A percentile compares a stretch with the other conserved stretches of the same genome.
phyloP scores from a whole-genome alignment of 2,888 invertebrate genomes.

The Agonum fuliginosum region DNA sequence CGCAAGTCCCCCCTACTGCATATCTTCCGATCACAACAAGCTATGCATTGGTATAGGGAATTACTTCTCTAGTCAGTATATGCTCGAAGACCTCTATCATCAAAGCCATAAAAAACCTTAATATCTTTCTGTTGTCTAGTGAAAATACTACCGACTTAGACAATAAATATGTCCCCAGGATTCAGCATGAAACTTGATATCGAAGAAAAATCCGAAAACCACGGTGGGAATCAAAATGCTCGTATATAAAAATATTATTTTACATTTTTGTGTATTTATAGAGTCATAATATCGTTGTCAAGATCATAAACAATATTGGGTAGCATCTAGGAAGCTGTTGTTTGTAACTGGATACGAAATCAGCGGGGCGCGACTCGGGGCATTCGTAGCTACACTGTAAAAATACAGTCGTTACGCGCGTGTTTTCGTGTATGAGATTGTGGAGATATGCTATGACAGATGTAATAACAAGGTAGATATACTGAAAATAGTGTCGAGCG shows the following conservation, averaged over 20 bases:
- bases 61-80: too few relatives aligned
- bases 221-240: conserved; percentile 67
- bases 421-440: conserved; percentile 29
- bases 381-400: conserved; percentile 45
- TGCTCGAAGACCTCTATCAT: conserved; percentile 11
- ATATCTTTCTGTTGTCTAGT: conserved; percentile 31
- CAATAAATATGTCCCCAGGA: conserved; percentile 65
- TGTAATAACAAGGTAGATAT: conserved; percentile 58
- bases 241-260: conserved; percentile 68
- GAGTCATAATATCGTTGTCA: conserved; percentile 72
- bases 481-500: conserved; percentile 45
- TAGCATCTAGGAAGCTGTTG: conserved; percentile 68
- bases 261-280: conserved; percentile 71
- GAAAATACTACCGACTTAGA: conserved; percentile 61
- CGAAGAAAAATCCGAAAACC: conserved; percentile 58
- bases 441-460: conserved; percentile 45
- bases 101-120: conserved; percentile 17
- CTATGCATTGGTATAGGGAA: too few relatives aligned
- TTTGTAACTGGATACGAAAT: conserved; percentile 40
- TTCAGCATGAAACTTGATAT: conserved; percentile 65
- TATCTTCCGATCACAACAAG: too few relatives aligned
- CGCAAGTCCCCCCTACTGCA: too few relatives aligned
- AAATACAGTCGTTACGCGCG: conserved; percentile 49
- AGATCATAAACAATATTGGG: conserved; percentile 71
- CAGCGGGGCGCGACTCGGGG: conserved; percentile 42